Evolutionary conservation across 2,888 invertebrate species (phyloP).

Genomic region (Synergus umbraculus): DNA sequence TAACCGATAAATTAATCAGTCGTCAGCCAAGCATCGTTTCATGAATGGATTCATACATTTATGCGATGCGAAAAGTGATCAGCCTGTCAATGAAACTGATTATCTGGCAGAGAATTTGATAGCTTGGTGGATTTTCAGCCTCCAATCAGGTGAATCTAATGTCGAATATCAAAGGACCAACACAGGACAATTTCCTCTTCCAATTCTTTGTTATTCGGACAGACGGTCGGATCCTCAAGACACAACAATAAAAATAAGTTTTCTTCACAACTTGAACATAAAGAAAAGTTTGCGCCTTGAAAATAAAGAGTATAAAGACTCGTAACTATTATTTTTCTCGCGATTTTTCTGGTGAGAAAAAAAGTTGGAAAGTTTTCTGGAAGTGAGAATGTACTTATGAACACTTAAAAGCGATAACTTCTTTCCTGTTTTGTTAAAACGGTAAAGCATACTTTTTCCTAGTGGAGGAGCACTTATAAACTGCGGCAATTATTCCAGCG

Average conservation of each 20-base stretch:
- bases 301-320: not conserved
- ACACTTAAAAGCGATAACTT: not conserved
- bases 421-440: not conserved
- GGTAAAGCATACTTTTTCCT: not conserved
- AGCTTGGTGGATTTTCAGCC: not conserved
- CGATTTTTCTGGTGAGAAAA: not conserved
- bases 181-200: not conserved
- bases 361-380: not conserved
- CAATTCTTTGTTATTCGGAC: not conserved
- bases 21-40: constrained; percentile 1
- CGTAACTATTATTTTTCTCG: too few relatives aligned
- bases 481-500: constrained; percentile 10
- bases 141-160: not conserved
- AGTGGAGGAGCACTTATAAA: constrained; percentile 22
- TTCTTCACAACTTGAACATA: not conserved
- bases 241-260: not conserved
- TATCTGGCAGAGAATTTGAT: not conserved
- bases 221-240: not conserved
- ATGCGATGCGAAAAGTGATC: not conserved
- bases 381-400: not conserved
- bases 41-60: constrained; percentile 29
- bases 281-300: not conserved
- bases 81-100: constrained; percentile 31
- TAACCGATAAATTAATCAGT: constrained; percentile 24
- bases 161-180: not conserved